Base-by-base conservation (phyloP, 2,888 invertebrate genomes). In the Litoditis marina region DNA sequence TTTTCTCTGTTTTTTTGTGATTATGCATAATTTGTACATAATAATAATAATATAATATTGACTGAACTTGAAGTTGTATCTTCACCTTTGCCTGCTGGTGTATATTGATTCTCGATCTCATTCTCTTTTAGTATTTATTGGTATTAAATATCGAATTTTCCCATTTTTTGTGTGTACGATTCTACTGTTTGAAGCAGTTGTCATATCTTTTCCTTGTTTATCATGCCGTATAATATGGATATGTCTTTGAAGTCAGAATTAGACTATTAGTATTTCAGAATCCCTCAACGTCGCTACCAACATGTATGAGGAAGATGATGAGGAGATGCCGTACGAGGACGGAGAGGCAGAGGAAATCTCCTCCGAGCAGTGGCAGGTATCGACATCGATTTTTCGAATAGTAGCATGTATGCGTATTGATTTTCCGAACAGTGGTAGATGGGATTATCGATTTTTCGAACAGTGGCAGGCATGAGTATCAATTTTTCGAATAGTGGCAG, bases 331-430 rank as follows among this genome's bases (percentile, higher is more conserved):
- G 32, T 63, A 66, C 30, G 65, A 68, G 8, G 54, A 65, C 8
- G 53, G 65, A 11, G 85, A 85, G 49, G 81, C 80, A 57, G 94
- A 93, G 84, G 96, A 98, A 86, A 94, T 98, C 81, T 92, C 94
- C 34, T 90, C 94, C 6, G 96, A 98, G 84, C 86, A 96, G 71
- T 99, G 98, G 98, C 96, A 98, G 85, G 78, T 76, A 25, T 22
- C 32, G 19, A 31, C 11, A 16, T n/a, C n/a, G n/a, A n/a, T n/a
- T n/a, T n/a, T n/a, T n/a, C 47, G 30, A 51, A 13, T 25, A 51
- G 8, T 13, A 13, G 30, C 28, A 51, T 30, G 25, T 7, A 11
- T n/a, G 46, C 27, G 22, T 11, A 31, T 42, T n/a, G n/a, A n/a
- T n/a, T n/a, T n/a, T n/a, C n/a, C n/a, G n/a, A n/a, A n/a, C n/a